Evolutionary conservation across 2,113 vertebrate species (phyloP), one percentile per base, ranked within the genome.

Genomic region (Bos indicus): DNA sequence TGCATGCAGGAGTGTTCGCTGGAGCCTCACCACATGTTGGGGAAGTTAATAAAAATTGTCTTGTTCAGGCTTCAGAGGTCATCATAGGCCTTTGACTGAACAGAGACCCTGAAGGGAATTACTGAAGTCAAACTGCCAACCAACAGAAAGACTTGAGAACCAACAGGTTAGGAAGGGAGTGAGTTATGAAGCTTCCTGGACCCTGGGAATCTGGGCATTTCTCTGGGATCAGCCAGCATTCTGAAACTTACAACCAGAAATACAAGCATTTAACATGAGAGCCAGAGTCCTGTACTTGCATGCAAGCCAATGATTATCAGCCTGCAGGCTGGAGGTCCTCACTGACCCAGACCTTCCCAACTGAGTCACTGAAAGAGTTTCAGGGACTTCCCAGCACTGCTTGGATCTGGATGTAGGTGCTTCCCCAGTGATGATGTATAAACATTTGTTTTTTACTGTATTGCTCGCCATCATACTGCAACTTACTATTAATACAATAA

Each of bases 1-100:
- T 46, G 4, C 2, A 0, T 48, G 26, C 48, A 26, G 1, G 25
- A 88, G 40, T 51, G 19, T 16, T 46, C 12, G 0, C n/a, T 23
- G 3, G 19, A 88, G 3, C 26, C 6, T 56, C 46, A 25, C 3
- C 10, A 6, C 21, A 25, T 43, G 71, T 77, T 77, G 36, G 71
- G 12, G 36, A 77, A 25, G 36, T 71, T 26, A 77, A 77, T 40
- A 43, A 19, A 26, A 43, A 77, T 26, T 25, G 71, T 43, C 36
- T 77, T 26, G 11, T 77, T 77, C 71, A 26, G 12, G 36, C 71
- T 26, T 43, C 36, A 43, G 36, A 77, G 23, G 11, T 3, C 36
- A 77, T 5, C 43, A 77, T 25, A 77, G 23, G 23, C 21, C 71
- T 77, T 77, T 77, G 71, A 43, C 36, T 77, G 23, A 77, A 43